Base-by-base conservation (phyloP, 2,113 vertebrate species). In the Girardinichthys multiradiatus region DNA sequence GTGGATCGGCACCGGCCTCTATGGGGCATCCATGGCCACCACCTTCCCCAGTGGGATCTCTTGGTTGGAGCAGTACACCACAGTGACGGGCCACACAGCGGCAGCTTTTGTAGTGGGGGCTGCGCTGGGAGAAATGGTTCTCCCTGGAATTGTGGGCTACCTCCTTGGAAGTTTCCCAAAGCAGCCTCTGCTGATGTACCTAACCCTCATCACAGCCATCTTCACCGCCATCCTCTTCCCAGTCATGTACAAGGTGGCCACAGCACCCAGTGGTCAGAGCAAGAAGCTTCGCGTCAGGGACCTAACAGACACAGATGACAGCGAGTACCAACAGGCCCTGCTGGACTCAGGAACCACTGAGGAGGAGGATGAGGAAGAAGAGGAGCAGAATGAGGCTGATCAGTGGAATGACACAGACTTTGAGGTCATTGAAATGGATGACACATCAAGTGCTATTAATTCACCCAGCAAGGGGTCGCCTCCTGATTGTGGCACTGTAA, bases 51-150 rank as follows among this genome's bases (percentile, higher is more conserved):
- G 97, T 0, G 97, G 98, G 0, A 87, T 99, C 39, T 95, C 97
- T 31, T 99, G 98, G 98, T 57, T 96, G 28, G 97, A 98, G 72
- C 98, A 99, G 93, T 98, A 99, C 93, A 98, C 95, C 0, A 91
- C 92, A 0, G 90, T 98, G 51, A 95, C 93, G 0, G 94, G 95
- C 0, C 95, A 92, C 30, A 90, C 95, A 0, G 95, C 97, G 0
- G 93, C 96, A 0, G 77, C 92, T 1, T 97, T 99, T 0, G 97
- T 98, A 14, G 79, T 97, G 0, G 97, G 97, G 0, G 96, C 96
- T 0, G 94, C 96, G 0, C 87, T 98, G 71, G 98, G 97, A 0
- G 96, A 98, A 91, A 99, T 98, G 98, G 95, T 95, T 63, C 92
- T 99, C 57, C 98, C 98, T 0, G 95, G 88, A 0, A 14, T 83